Conservation (phyloP, 2,113 vertebrate genomes). For the Onychostoma macrolepis region DNA sequence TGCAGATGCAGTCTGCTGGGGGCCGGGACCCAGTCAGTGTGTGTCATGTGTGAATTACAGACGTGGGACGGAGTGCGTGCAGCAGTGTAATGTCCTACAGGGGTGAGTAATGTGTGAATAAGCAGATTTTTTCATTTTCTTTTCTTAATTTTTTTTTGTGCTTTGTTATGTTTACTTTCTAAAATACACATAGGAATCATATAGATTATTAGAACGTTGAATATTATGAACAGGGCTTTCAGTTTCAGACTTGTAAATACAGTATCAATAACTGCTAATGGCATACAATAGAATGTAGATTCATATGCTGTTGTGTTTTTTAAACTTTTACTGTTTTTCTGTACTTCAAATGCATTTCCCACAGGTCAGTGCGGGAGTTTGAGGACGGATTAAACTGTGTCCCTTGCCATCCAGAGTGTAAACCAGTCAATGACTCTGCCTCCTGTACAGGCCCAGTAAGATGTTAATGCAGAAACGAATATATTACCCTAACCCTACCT, state of each 20-base stretch:
- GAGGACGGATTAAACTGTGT: slow-evolving; percentile 78
- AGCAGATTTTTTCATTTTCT: no score
- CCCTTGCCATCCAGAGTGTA: slow-evolving; percentile 88
- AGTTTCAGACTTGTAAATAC: neutral
- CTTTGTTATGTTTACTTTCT: neutral
- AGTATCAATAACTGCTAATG: neutral
- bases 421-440: slow-evolving; percentile 83
- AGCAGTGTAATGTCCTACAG: slow-evolving; percentile 84
- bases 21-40: slow-evolving; percentile 88
- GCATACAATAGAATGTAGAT: neutral
- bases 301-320: slow-evolving; percentile 12
- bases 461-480: neutral
- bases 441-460: slow-evolving; percentile 89
- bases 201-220: neutral
- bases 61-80: slow-evolving; percentile 87
- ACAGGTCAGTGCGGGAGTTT: slow-evolving; percentile 82
- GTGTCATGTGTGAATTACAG: slow-evolving; percentile 82
- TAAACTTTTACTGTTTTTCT: slow-evolving; percentile 47
- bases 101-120: slow-evolving; percentile 77
- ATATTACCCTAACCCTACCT: neutral
- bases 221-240: neutral
- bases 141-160: neutral
- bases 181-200: neutral
- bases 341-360: neutral
- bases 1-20: slow-evolving; percentile 86